Base-by-base conservation (phyloP, 2,888 invertebrate species). In the Myopa tessellatipennis region DNA sequence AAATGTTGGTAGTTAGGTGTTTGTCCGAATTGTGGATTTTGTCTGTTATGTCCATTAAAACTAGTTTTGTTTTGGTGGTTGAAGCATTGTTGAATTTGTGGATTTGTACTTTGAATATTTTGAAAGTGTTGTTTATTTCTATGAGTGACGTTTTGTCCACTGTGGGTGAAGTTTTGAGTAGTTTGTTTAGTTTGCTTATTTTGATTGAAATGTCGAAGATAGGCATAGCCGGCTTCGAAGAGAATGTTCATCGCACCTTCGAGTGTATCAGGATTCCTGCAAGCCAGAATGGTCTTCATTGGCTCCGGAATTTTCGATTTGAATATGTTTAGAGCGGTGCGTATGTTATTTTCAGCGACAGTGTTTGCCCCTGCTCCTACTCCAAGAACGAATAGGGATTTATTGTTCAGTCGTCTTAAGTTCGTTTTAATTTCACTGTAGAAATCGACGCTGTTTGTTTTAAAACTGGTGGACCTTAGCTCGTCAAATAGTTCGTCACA, bases 371-470 rank as follows among this genome's bases (percentile, higher is more conserved):
- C 69, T 14, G 40, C 50, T 6, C 45, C 40, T 69, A 18, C 6
- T 14, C 45, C 69, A 6, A 45, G 4, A 6, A 69, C 69, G 12
- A 40, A 5, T n/a, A n/a, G 3, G 12, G 69, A n/a, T 45, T 69
- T 69, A 45, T 14, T 69, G 36, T 69, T 69, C 4, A 69, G 8
- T 2, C 18, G n/a, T 5, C 61, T 61, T 61, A 61, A 5, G 12
- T 61, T 61, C 3, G 16, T 3, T 69, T 45, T 69, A n/a, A 69
- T 14, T 4, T 45, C 40, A 69, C 45, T 69, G 16, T 45, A 69
- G n/a, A 69, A 69, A 45, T 69, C 69, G 4, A 69, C 26, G 18
- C 45, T 45, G 8, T 69, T 40, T 5, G 69, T 69, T 69, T 18
- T 40, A n/a, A 69, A 69, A 3, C 36, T 40, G 7, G n/a, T n/a